Base-by-base conservation (phyloP, 1,140 invertebrate genomes). In the Caenorhabditis inopinata region DNA sequence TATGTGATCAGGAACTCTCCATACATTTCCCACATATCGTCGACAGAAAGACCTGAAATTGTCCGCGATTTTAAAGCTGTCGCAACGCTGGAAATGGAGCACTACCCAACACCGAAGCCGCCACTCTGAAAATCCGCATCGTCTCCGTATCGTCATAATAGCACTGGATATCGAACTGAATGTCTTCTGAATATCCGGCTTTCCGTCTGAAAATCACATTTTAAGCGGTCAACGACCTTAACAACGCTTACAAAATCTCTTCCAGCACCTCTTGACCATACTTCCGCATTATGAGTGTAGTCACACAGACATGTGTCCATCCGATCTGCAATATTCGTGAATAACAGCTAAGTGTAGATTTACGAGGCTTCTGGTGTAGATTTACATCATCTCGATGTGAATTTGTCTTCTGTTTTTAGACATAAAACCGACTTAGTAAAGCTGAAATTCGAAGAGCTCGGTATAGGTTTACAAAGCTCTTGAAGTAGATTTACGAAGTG, bases 111-210 rank as follows among this genome's bases (percentile, higher is more conserved):
- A 81, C 79, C 6, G 47, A 16, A 16, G 82, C 74, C 11, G 80
- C 80, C 0, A 74, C 68, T 46, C 82, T 29, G 75, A 83, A 77
- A 25, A 83, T 82, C 9, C 75, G 35, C 74, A 82, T 78, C 2
- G 82, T 83, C 47, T 83, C 82, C 3, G 79, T 78, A 46, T 83
- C 82, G 27, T 83, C 82, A 21, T 83, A 83, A 46, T 77, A 77
- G 14, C 76, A 80, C 29, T 82, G 79, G 16, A 74, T 74, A n/a
- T 78, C 74, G 18, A 81, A 82, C 29, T 82, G 74, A 9, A 73
- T 78, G 14, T 76, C 79, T 25, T 76, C 49, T 27, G 58, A 29
- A 35, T 78, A 81, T 2, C 82, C 82, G 46, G 82, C 82, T 35
- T 83, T 81, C 25, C 75, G 38, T 38, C 82, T 83, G 45, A n/a